Evolutionary conservation across 35 echinoderm and acorn worm species (phyloP).

Genomic region (Strongylocentrotus purpuratus): DNA sequence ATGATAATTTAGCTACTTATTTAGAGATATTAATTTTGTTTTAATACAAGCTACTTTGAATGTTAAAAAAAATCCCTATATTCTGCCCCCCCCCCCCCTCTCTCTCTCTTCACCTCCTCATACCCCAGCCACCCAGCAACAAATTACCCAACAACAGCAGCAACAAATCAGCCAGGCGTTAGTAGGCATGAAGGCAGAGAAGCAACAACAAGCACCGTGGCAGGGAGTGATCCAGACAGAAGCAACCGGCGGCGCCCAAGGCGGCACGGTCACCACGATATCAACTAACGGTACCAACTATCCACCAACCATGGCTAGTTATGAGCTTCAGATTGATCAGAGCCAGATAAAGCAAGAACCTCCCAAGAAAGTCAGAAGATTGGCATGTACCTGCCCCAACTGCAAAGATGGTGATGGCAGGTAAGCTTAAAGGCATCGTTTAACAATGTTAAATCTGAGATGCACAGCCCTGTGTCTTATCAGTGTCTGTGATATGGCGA

Average conservation of each 20-base stretch:
- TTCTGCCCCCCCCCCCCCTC: neutral
- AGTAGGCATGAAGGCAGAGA: neutral
- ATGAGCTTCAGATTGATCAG: constrained; percentile 45
- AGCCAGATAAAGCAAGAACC: constrained; percentile 22
- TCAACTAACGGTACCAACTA: constrained; percentile 25
- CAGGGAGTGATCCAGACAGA: constrained; percentile 33
- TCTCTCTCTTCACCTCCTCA: neutral
- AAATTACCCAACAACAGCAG: constrained; percentile 29
- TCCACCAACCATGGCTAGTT: constrained; percentile 43
- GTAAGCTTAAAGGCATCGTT: constrained; percentile 43
- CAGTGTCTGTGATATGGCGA: no score
- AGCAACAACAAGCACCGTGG: constrained; percentile 18
- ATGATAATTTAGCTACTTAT: no score
- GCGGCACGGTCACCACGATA: neutral
- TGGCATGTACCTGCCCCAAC: constrained; percentile 94
- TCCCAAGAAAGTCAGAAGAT: constrained; percentile 65
- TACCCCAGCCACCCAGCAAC: constrained; percentile 14
- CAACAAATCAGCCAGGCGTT: constrained; percentile 4
- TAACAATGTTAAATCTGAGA: no score
- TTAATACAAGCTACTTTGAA: no score
- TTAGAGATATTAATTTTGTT: no score
- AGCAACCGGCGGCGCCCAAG: neutral
- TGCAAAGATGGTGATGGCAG: constrained; percentile 85
- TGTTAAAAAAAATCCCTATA: no score
- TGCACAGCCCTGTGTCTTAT: no score